phyloP scores from a whole-genome alignment of 2,888 invertebrate genomes.

The Idaea dimidiata region DNA sequence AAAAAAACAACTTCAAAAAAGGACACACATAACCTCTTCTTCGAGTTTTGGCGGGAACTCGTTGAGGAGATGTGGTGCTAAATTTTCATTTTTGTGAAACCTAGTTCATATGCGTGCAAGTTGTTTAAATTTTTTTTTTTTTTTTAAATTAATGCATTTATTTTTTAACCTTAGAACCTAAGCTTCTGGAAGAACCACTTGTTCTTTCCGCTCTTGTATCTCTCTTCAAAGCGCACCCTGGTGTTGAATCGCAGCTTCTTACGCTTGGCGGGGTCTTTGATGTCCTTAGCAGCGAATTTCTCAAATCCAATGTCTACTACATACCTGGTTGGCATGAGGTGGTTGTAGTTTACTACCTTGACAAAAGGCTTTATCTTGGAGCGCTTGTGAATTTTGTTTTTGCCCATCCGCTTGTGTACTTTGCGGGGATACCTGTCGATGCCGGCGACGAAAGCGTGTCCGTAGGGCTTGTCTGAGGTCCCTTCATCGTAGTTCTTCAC shows the following conservation, averaged over 20 bases:
- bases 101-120: too few relatives aligned
- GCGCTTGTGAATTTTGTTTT: slow-evolving; percentile 97
- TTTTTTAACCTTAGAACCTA: slow-evolving; percentile 90
- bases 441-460: slow-evolving; percentile 98
- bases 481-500: slow-evolving; percentile 98
- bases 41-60: too few relatives aligned
- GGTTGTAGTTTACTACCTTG: slow-evolving; percentile 95
- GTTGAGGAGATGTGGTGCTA: too few relatives aligned
- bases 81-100: too few relatives aligned
- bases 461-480: slow-evolving; percentile 96
- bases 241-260: slow-evolving; percentile 97
- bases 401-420: slow-evolving; percentile 97
- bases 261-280: slow-evolving; percentile 97
- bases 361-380: slow-evolving; percentile 99
- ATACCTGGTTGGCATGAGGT: slow-evolving; percentile 96
- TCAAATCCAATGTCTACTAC: slow-evolving; percentile 96
- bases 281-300: slow-evolving; percentile 94
- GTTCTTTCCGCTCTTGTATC: slow-evolving; percentile 99
- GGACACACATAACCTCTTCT: too few relatives aligned
- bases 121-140: too few relatives aligned
- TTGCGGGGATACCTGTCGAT: slow-evolving; percentile 98
- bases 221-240: slow-evolving; percentile 97
- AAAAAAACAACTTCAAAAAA: too few relatives aligned
- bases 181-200: slow-evolving; percentile 99
- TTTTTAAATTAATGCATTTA: slow-evolving; percentile 49